A percentile compares a stretch with the other conserved stretches of the same genome.
Evolutionary conservation across 2,888 invertebrate genomes (phyloP).

Genomic region (Adela reaumurella): DNA sequence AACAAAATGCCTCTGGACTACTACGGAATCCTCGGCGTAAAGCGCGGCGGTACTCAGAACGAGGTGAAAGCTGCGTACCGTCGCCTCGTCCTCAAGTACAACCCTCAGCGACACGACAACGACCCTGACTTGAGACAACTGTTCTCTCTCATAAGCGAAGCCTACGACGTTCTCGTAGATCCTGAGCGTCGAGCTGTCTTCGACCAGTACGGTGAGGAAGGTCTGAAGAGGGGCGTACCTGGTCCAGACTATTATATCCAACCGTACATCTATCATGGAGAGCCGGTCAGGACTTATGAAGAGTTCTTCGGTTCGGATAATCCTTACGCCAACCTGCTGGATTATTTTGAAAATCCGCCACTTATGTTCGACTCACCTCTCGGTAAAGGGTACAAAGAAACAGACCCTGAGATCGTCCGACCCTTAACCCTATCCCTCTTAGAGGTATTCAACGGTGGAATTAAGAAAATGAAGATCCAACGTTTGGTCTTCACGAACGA

Average conservation of each 20-base stretch:
- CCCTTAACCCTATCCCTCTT: slow-evolving; percentile 50
- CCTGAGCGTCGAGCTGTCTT: slow-evolving; percentile 70
- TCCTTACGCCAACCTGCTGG: slow-evolving; percentile 75
- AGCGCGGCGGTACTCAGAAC: slow-evolving; percentile 58
- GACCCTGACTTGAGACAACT: slow-evolving; percentile 46
- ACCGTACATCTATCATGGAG: slow-evolving; percentile 78
- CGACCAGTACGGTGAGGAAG: slow-evolving; percentile 88
- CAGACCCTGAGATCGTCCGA: slow-evolving; percentile 44
- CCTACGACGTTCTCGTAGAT: slow-evolving; percentile 73
- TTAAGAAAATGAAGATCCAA: slow-evolving; percentile 82
- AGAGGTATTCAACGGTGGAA: slow-evolving; percentile 66
- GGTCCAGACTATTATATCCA: slow-evolving; percentile 65
- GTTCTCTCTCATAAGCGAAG: slow-evolving; percentile 68
- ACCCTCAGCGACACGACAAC: slow-evolving; percentile 51
- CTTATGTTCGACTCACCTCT: slow-evolving; percentile 60
- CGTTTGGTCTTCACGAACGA: slow-evolving; percentile 65
- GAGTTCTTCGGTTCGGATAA: slow-evolving; percentile 82
- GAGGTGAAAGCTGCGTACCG: slow-evolving; percentile 71
- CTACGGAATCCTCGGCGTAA: slow-evolving; percentile 70
- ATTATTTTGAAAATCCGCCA: slow-evolving; percentile 61
- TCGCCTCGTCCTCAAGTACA: slow-evolving; percentile 54
- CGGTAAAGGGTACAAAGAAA: slow-evolving; percentile 61
- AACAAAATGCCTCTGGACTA: slow-evolving; percentile 67
- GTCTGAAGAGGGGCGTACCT: slow-evolving; percentile 76
- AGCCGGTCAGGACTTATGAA: slow-evolving; percentile 68